A percentile compares a stretch with the other conserved stretches of the same genome.
Conservation (phyloP, 2,113 vertebrate genomes). For the Equus przewalskii region DNA sequence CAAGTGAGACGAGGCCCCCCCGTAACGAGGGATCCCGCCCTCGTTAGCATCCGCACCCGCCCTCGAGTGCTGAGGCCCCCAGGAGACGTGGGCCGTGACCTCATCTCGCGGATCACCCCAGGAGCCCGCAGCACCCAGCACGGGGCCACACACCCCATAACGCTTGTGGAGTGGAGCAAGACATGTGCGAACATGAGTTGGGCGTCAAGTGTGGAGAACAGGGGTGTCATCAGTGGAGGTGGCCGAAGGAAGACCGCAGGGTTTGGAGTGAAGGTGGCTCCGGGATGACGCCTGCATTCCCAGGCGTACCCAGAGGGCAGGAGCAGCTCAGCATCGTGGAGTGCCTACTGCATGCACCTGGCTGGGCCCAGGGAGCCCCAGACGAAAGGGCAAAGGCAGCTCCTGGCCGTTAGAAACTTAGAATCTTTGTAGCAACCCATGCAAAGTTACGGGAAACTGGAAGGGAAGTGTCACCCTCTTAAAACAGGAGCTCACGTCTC, state of each 20-base stretch:
- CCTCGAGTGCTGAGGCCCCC: rapidly evolving
- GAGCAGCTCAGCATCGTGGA: rapidly evolving
- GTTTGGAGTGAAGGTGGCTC: too few species aligned
- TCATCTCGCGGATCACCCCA: not conserved
- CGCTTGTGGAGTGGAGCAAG: not conserved
- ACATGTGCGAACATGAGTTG: rapidly evolving
- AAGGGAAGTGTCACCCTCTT: rapidly evolving
- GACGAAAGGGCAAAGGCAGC: not conserved
- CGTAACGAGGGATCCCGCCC: rapidly evolving
- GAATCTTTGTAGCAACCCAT: rapidly evolving
- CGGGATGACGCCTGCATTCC: rapidly evolving
- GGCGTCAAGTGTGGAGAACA: rapidly evolving
- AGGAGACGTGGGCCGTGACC: not conserved
- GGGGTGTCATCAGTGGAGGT: rapidly evolving
- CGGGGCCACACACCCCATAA: rapidly evolving
- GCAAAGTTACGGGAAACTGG: not conserved
- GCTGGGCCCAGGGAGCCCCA: not conserved
- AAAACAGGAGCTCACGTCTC: rapidly evolving
- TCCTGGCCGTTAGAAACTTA: rapidly evolving
- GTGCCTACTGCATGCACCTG: rapidly evolving
- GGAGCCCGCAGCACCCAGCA: too few species aligned
- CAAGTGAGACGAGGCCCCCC: not conserved
- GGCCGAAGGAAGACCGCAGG: not conserved
- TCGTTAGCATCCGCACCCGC: rapidly evolving
- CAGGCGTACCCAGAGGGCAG: not conserved